phyloP scores from a whole-genome alignment of 2,797 vertebrate species.

The Chaenodraco wilsoni region DNA sequence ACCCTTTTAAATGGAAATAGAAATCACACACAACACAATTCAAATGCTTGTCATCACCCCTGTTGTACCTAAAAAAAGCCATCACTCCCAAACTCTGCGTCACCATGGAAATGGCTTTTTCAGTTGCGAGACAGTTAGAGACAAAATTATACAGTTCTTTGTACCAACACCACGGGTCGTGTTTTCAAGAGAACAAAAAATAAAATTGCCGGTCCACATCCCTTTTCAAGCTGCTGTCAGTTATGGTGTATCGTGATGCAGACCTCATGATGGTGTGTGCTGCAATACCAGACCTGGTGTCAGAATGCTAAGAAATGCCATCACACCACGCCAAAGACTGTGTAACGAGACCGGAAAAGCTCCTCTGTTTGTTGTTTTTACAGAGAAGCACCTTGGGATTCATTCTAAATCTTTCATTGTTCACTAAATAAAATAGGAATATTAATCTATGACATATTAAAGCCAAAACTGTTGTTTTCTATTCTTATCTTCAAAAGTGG shows the following conservation, averaged over 20 bases:
- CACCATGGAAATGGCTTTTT: slow-evolving; percentile 70
- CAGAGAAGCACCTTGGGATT: slow-evolving; percentile 1
- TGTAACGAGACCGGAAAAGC: background rate
- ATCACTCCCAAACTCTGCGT: slow-evolving; percentile 62
- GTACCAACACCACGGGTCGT: slow-evolving; percentile 44
- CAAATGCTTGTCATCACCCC: slow-evolving; percentile 71
- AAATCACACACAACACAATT: slow-evolving; percentile 68
- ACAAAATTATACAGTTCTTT: slow-evolving; percentile 70
- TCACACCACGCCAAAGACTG: background rate
- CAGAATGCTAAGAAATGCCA: slow-evolving; percentile 17
- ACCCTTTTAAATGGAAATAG: slow-evolving; percentile 79
- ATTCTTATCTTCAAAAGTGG: slow-evolving; percentile 29
- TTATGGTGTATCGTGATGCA: slow-evolving; percentile 34
- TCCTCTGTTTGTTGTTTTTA: slow-evolving; percentile 8
- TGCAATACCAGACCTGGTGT: slow-evolving; percentile 7
- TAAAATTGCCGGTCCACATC: slow-evolving; percentile 57
- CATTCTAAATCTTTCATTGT: slow-evolving; percentile 10
- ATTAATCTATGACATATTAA: slow-evolving; percentile 32
- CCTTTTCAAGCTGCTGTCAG: slow-evolving; percentile 60
- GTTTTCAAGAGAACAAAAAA: slow-evolving; percentile 66
- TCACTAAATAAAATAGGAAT: slow-evolving; percentile 37
- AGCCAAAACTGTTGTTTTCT: slow-evolving; percentile 6
- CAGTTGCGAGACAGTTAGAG: slow-evolving; percentile 40
- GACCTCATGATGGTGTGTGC: slow-evolving; percentile 22
- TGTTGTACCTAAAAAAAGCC: slow-evolving; percentile 62